These are phyloP conservation scores for Cydia pomonella DNA, from an alignment of 1,140 invertebrate species.

Conservation along the genomic window DNA sequence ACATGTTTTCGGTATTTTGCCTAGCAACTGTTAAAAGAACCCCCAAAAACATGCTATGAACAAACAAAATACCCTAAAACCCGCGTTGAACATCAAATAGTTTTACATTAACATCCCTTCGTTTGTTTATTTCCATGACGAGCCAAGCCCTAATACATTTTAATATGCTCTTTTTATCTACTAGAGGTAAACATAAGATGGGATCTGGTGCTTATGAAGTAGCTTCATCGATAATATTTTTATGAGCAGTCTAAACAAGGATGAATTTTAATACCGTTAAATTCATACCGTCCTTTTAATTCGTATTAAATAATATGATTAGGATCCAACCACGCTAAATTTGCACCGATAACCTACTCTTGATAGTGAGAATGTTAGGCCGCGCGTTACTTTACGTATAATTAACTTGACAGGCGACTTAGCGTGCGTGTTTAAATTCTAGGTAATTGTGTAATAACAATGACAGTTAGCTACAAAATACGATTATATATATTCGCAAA, in stretches of 20 bases:
- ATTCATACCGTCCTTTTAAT: no score
- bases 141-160: constrained; percentile 61
- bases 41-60: constrained; percentile 47
- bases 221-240: constrained; percentile 22
- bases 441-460: no score
- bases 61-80: constrained; percentile 59
- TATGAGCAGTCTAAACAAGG: constrained; percentile 9
- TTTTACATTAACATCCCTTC: constrained; percentile 61
- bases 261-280: neutral
- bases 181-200: constrained; percentile 42
- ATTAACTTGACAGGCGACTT: no score
- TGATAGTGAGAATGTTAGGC: no score
- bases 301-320: no score
- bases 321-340: no score
- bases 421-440: no score
- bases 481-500: no score
- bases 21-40: constrained; percentile 5
- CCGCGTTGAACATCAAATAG: constrained; percentile 63
- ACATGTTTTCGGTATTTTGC: neutral
- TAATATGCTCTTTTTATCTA: constrained; percentile 65
- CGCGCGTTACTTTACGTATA: no score
- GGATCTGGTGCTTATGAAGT: constrained; percentile 8
- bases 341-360: no score
- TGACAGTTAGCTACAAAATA: no score
- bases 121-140: constrained; percentile 54